A percentile compares a stretch with the other conserved stretches of the same genome.
Evolutionary conservation across 2,888 invertebrate species (phyloP).

Genomic region (Aphrophora alni): DNA sequence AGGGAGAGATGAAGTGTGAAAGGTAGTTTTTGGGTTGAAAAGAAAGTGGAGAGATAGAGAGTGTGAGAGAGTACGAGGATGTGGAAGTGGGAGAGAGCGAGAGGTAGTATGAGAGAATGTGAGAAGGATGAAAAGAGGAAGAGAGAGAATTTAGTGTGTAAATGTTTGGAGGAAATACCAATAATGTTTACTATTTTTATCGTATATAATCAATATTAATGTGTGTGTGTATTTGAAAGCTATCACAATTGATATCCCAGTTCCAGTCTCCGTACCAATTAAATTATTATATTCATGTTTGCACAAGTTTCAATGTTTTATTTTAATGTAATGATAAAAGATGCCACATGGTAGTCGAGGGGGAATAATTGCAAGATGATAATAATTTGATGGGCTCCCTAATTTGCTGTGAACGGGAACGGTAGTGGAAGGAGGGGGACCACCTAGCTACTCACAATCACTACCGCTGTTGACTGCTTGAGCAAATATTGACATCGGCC

Average conservation of each 20-base stretch:
- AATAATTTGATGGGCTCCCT: constrained; percentile 37
- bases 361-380: constrained; percentile 37
- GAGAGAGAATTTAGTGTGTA: too few relatives aligned
- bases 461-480: constrained; percentile 27
- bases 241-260: too few relatives aligned
- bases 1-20: too few relatives aligned
- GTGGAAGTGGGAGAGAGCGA: not conserved
- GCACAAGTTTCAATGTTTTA: not conserved
- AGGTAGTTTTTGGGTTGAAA: not conserved
- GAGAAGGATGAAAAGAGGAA: too few relatives aligned
- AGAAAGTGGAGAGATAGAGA: not conserved
- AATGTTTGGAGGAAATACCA: too few relatives aligned
- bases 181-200: too few relatives aligned
- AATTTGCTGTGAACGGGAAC: constrained; percentile 27
- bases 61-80: not conserved
- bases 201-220: too few relatives aligned
- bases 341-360: not conserved
- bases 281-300: not conserved
- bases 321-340: not conserved
- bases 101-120: not conserved
- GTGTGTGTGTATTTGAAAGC: too few relatives aligned
- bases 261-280: too few relatives aligned
- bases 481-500: constrained; percentile 38
- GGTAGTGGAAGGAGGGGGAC: not conserved
- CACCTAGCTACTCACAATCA: constrained; percentile 25